A percentile compares a stretch with the other conserved stretches of the same genome.
Conservation (phyloP, 2,797 vertebrate species). For the Urosaurus nigricauda region DNA sequence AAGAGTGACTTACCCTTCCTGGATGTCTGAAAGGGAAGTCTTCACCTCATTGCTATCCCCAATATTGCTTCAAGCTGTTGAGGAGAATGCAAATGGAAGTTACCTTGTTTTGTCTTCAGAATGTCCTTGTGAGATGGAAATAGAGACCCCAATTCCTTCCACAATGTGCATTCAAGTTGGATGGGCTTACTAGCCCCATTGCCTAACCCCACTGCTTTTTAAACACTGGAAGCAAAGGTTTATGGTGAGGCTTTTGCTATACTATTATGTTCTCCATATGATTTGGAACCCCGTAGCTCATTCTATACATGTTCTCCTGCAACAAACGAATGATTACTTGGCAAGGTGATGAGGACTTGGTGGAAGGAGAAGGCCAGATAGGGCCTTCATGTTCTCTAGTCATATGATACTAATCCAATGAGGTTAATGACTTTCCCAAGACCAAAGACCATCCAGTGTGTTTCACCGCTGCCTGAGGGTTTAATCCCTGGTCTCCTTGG, state of each 20-base stretch:
- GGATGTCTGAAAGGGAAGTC: neutral
- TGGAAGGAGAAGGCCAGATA: neutral
- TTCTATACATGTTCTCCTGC: neutral
- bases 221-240: neutral
- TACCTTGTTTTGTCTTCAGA: neutral
- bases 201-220: neutral
- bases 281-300: neutral
- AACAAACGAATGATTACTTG: neutral
- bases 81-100: neutral
- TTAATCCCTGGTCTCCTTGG: neutral
- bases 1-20: neutral
- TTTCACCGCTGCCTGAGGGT: neutral
- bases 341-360: neutral
- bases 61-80: neutral
- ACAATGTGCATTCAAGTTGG: neutral
- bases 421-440: neutral
- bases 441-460: neutral
- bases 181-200: neutral
- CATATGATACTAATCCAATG: neutral
- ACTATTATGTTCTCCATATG: neutral
- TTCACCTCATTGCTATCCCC: neutral
- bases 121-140: neutral
- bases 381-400: too few species aligned
- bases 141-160: neutral
- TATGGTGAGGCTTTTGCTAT: neutral